A percentile compares a stretch with the other conserved stretches of the same genome.
Conservation (phyloP, 2,888 invertebrate species). For the Argyresthia goedartella region DNA sequence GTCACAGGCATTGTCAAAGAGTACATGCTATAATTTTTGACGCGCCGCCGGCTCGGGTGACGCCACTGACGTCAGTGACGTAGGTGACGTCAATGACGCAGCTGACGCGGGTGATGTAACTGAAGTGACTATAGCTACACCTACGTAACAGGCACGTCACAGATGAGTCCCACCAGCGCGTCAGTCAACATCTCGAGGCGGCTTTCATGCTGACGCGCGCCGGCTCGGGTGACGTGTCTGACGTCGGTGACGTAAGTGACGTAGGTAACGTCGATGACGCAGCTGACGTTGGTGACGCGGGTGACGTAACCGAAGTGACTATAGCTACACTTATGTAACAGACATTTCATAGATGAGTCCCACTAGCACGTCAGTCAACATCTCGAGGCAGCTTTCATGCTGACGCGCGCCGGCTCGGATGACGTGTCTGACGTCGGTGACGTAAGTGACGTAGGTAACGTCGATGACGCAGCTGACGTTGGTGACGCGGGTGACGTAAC, state of each 20-base stretch:
- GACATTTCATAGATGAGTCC: constrained; percentile 87
- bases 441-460: neutral
- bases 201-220: constrained; percentile 27
- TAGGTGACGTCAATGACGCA: no score
- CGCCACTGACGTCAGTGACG: no score
- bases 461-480: neutral
- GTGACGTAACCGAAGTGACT: no score
- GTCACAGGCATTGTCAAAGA: no score
- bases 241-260: neutral
- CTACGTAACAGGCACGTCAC: constrained; percentile 86
- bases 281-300: neutral
- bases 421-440: neutral
- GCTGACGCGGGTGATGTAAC: no score
- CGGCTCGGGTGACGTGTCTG: neutral
- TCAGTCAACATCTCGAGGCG: constrained; percentile 81
- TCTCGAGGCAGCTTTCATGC: constrained; percentile 71
- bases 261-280: neutral
- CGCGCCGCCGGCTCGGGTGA: no score
- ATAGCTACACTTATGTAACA: constrained; percentile 77
- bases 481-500: no score
- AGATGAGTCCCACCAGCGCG: constrained; percentile 82
- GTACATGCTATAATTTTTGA: no score
- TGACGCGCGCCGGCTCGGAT: constrained; percentile 8
- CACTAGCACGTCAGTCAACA: constrained; percentile 81
- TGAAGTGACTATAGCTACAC: constrained; percentile 33